These are phyloP conservation scores for Rapana venosa DNA, from an alignment of 2,888 invertebrate species.

Conservation along the genomic window DNA sequence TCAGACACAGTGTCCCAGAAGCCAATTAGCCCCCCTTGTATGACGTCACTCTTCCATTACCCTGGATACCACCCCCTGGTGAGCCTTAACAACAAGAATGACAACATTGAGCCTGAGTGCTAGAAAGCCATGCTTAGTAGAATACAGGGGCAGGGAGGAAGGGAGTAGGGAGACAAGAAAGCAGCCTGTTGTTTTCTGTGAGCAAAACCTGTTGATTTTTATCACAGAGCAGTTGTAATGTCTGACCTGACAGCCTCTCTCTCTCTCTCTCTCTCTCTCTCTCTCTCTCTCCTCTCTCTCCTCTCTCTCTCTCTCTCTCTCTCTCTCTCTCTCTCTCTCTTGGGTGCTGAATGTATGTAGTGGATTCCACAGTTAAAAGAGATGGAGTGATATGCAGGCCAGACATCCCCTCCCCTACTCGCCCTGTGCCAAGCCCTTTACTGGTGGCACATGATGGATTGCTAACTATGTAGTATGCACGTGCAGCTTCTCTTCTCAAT, in stretches of 20 bases:
- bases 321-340: too few relatives aligned
- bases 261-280: too few relatives aligned
- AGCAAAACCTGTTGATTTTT: neutral
- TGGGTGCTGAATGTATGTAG: too few relatives aligned
- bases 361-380: conserved; percentile 16
- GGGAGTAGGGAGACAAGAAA: neutral
- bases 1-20: too few relatives aligned
- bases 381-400: conserved; percentile 9
- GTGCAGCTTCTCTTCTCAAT: neutral
- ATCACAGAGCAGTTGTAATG: neutral
- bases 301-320: neutral
- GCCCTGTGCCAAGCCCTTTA: neutral
- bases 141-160: too few relatives aligned
- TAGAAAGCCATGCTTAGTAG: too few relatives aligned
- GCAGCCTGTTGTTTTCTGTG: conserved; percentile 9
- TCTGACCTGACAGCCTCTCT: neutral
- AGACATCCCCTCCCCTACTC: neutral
- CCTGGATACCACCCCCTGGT: too few relatives aligned
- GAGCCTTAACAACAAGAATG: too few relatives aligned
- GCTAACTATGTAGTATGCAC: neutral
- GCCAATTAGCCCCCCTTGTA: too few relatives aligned
- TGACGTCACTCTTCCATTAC: too few relatives aligned
- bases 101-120: too few relatives aligned
- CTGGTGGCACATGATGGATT: neutral
- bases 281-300: too few relatives aligned